Evolutionary conservation across 2,113 vertebrate genomes (phyloP).

Genomic region (Neofelis nebulosa): DNA sequence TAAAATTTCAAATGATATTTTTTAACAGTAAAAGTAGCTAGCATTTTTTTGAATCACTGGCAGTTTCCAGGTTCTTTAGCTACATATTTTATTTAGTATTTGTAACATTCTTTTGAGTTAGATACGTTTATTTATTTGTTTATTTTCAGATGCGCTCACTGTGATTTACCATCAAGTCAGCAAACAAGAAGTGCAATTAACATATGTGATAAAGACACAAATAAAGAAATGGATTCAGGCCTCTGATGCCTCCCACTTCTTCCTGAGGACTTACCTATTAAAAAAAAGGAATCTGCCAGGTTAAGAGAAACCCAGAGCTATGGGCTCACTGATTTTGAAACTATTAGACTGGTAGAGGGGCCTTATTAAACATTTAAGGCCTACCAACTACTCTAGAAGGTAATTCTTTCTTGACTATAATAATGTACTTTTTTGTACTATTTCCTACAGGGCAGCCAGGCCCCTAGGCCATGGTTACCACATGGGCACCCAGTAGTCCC

Average conservation of each 20-base stretch:
- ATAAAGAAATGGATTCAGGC: background rate
- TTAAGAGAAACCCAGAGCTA: background rate
- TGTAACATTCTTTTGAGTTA: background rate
- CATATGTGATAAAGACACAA: background rate
- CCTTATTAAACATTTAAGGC: too few species aligned
- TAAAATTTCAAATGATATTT: background rate
- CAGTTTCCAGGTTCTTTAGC: background rate
- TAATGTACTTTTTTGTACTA: background rate
- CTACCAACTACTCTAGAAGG: background rate
- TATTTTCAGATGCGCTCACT: background rate
- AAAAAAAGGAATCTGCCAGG: background rate
- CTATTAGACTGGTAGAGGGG: background rate
- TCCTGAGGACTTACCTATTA: background rate
- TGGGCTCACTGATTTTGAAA: background rate
- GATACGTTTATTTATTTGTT: background rate
- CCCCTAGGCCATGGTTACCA: background rate
- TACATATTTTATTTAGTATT: background rate
- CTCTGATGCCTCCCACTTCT: background rate
- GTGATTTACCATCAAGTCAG: background rate
- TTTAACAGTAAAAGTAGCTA: background rate
- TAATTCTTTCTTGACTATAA: background rate
- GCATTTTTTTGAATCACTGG: background rate
- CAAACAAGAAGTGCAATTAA: background rate
- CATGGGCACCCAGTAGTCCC: background rate
- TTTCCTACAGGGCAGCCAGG: background rate